Base-by-base conservation (phyloP, 1,140 invertebrate species). In the Ceratosolen solmsi region DNA sequence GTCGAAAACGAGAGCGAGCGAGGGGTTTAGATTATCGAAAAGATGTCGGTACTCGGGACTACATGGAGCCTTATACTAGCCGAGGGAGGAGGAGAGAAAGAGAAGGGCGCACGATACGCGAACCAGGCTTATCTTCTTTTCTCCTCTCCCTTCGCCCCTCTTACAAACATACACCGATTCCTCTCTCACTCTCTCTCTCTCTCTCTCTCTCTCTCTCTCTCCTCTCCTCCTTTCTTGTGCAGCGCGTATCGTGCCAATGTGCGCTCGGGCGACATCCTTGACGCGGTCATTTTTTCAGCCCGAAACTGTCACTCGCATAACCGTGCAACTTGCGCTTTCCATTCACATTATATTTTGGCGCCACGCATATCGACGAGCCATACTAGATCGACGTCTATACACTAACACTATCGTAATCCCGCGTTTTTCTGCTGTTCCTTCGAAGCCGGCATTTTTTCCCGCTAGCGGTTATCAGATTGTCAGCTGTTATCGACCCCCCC, bases 1-100 rank as follows among this genome's bases (percentile, higher is more conserved):
- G 60, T 78, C 76, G 46, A 38, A 68, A 41, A 71, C 11, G 36
- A 60, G 54, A 54, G 65, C 33, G 38, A 79, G 33, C 58, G 20
- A 58, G 41, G n/a, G 11, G 38, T 13, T 15, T 5, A 33, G 51
- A 79, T 72, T 79, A 58, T 71, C 49, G 68, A 58, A 79, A 79
- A 78, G 60, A 78, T 36, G 46, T 27, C 41, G 51, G 11, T 22
- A 20, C 27, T 5, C n/a, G 20, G 27, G 38, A 7, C 11, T 22
- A 27, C 33, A n/a, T n/a, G n/a, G 38, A 22, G 41, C 25, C 51
- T 11, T 17, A 8, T 9, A 20, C n/a, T 2, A 41, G 70, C 70
- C 25, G 41, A 22, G 17, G 25, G 46, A 25, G 46, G 13, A 13
- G 4, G 46, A 4, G 30, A 70, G 38, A 0, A 27, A 46, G 41